phyloP scores from a whole-genome alignment of 1,140 invertebrate genomes.

The Anoplophora glabripennis region DNA sequence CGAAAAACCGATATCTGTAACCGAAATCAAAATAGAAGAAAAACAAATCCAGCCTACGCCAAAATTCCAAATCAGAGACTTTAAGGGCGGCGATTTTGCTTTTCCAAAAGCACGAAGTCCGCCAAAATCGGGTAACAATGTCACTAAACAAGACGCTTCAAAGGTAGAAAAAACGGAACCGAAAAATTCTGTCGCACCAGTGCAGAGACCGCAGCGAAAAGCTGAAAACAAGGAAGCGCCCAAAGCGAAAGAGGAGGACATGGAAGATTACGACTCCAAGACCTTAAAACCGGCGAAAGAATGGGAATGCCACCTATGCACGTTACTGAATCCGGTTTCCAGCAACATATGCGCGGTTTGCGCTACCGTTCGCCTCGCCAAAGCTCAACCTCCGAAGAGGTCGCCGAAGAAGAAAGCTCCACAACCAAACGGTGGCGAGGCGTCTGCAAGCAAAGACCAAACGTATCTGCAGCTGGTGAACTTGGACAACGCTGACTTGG shows the following conservation, averaged over 20 bases:
- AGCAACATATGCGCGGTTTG: slow-evolving; percentile 60
- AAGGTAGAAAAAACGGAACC: not conserved
- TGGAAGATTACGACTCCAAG: slow-evolving; percentile 37
- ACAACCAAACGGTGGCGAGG: slow-evolving; percentile 46
- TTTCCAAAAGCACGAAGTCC: too few species aligned
- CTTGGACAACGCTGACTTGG: slow-evolving; percentile 70
- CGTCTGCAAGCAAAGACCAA: slow-evolving; percentile 45
- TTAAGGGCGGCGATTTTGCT: slow-evolving; percentile 1
- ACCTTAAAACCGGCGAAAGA: slow-evolving; percentile 45
- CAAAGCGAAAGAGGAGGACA: slow-evolving; percentile 29
- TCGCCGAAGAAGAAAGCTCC: slow-evolving; percentile 43
- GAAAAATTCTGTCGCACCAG: not conserved
- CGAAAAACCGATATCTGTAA: slow-evolving; percentile 10
- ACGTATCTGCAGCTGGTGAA: slow-evolving; percentile 64
- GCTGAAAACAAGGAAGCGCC: not conserved
- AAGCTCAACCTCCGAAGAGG: slow-evolving; percentile 40
- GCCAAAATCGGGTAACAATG: not conserved
- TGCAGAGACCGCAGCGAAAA: not conserved
- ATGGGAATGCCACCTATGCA: slow-evolving; percentile 61
- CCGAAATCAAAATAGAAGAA: slow-evolving; percentile 21
- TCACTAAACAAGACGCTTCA: not conserved
- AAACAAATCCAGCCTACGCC: slow-evolving; percentile 6
- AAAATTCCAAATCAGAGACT: slow-evolving; percentile 16
- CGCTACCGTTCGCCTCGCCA: slow-evolving; percentile 48
- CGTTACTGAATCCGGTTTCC: slow-evolving; percentile 55